Evolutionary conservation across 2,888 invertebrate genomes (phyloP).

Genomic region (Tinea semifulvella): DNA sequence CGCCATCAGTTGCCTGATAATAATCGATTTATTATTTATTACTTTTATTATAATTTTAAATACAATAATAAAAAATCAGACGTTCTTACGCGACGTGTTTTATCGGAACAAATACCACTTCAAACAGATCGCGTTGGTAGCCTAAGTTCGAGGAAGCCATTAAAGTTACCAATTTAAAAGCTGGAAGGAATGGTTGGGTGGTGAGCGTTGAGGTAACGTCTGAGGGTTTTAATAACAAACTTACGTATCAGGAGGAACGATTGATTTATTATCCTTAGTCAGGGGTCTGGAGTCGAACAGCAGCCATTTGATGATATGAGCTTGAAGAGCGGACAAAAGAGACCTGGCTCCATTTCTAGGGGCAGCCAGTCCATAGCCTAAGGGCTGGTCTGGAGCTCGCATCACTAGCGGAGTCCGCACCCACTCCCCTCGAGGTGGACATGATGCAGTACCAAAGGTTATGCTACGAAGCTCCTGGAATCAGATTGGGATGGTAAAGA

Average conservation of each 20-base stretch:
- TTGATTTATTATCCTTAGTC: constrained; percentile 55
- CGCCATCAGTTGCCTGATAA: too few species aligned
- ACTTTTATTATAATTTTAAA: too few species aligned
- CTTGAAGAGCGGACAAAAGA: constrained; percentile 73
- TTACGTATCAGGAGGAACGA: constrained; percentile 64
- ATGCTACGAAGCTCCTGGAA: constrained; percentile 68
- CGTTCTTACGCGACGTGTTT: too few species aligned
- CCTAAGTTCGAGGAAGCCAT: too few species aligned
- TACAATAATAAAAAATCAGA: too few species aligned
- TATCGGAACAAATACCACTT: too few species aligned
- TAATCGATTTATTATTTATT: too few species aligned
- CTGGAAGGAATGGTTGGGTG: too few species aligned
- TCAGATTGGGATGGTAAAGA: background rate
- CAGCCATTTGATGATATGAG: constrained; percentile 74
- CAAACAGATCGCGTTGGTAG: too few species aligned
- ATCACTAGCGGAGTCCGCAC: constrained; percentile 72
- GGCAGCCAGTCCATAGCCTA: constrained; percentile 72
- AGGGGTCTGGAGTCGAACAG: constrained; percentile 66
- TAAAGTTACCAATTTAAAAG: too few species aligned
- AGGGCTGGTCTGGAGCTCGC: constrained; percentile 63
- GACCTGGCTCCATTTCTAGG: constrained; percentile 73
- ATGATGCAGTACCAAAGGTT: constrained; percentile 72
- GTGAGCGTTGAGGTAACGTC: too few species aligned
- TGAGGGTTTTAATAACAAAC: too few species aligned
- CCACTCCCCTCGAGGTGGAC: constrained; percentile 79